Evolutionary conservation across 2,888 invertebrate species (phyloP), one percentile per base, ranked within the genome.

Genomic region (Netelia melanura): DNA sequence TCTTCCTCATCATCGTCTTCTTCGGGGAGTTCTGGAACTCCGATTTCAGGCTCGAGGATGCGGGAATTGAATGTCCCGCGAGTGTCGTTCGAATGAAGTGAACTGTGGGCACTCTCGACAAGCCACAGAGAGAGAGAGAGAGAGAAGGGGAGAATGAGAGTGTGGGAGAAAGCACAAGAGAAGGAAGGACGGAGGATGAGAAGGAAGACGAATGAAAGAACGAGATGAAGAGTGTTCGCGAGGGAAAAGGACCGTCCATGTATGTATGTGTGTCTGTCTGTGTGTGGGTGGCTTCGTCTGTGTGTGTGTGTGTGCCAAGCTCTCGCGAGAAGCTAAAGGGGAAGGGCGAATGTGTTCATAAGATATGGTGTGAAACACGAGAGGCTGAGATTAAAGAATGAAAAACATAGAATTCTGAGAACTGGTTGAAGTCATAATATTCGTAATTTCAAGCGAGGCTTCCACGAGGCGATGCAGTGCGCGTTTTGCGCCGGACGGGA

Each of bases 311-410:
- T 21, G 21, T 58, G 58, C 17, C 58, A 68, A 30, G 52, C 25
- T 81, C 25, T 81, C 77, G 74, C 68, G 38, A 43, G 62, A 14
- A 68, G 72, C 64, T 65, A 79, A 76, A 71, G 68, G 76, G 81
- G 71, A 81, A 81, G 81, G 85, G 77, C 67, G 83, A 81, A 85
- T 86, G 84, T 86, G 88, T 90, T 88, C 88, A 85, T 90, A 87
- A 91, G 90, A 91, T 91, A 91, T 89, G 90, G 91, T 92, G 92
- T 93, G 93, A 92, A 93, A 93, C 92, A 90, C 92, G 93, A 93
- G 93, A 92, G 91, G 89, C 89, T 89, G 91, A 93, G 93, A 93
- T 93, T 93, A 93, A 93, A 93, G 92, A 93, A 93, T 93, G 92
- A 92, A 93, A 93, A 93, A 93, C 93, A 93, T 89, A 89, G 91